phyloP scores from a whole-genome alignment of 2,797 vertebrate species.

The Bradypodion ventrale region DNA sequence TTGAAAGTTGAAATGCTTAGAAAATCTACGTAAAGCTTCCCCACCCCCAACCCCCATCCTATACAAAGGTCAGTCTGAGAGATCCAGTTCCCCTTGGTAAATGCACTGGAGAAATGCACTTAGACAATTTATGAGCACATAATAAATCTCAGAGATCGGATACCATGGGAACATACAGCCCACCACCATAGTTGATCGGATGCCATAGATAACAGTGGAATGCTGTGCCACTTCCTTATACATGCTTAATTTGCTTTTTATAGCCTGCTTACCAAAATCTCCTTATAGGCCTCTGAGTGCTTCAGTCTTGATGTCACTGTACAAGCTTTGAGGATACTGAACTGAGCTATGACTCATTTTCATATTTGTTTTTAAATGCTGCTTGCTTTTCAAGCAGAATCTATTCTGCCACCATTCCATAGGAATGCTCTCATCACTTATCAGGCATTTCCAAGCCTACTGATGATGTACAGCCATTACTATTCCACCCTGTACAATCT shows the following conservation, averaged over 20 bases:
- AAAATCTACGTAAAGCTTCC: neutral
- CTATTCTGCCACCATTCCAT: slow-evolving; percentile 42
- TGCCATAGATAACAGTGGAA: slow-evolving; percentile 63
- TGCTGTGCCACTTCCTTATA: slow-evolving; percentile 54
- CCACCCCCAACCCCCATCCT: no score
- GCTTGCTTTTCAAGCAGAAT: slow-evolving; percentile 47
- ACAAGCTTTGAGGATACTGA: slow-evolving; percentile 25
- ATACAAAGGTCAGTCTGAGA: neutral
- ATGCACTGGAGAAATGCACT: slow-evolving; percentile 13
- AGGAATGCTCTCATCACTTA: slow-evolving; percentile 62
- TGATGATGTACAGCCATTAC: slow-evolving; percentile 57
- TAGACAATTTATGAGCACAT: slow-evolving; percentile 34
- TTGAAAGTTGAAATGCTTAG: neutral
- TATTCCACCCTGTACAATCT: slow-evolving; percentile 58
- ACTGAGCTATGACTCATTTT: slow-evolving; percentile 54
- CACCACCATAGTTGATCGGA: slow-evolving; percentile 24
- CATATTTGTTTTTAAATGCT: neutral
- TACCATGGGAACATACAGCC: slow-evolving; percentile 67
- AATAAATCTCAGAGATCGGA: slow-evolving; percentile 44
- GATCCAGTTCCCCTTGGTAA: neutral
- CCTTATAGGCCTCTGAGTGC: slow-evolving; percentile 68
- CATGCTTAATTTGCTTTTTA: slow-evolving; percentile 62
- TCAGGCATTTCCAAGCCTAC: slow-evolving; percentile 71
- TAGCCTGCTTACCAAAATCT: slow-evolving; percentile 63
- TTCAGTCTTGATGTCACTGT: slow-evolving; percentile 65